A percentile compares a stretch with the other conserved stretches of the same genome.
These are phyloP conservation scores for Periophthalmodon schlosseri DNA, from an alignment of 2,113 vertebrate genomes.

Conservation along the genomic window DNA sequence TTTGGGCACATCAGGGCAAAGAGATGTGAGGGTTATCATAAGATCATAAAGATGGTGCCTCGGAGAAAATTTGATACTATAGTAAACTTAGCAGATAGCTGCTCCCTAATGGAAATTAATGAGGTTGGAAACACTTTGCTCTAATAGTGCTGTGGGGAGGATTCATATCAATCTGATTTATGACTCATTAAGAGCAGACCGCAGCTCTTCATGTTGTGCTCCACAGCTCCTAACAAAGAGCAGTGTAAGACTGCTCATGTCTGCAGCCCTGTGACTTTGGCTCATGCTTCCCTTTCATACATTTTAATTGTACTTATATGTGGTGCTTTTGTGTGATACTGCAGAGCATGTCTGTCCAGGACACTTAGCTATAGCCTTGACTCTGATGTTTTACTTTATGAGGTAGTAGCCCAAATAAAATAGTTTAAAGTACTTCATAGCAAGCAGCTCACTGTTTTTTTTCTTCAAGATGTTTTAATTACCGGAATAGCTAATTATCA, in stretches of 20 bases:
- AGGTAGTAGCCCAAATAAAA: too few species aligned
- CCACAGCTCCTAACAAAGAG: conserved; percentile 41
- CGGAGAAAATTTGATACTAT: conserved; percentile 38
- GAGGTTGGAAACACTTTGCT: conserved; percentile 63
- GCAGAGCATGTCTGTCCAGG: neutral
- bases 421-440: neutral
- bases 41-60: conserved; percentile 32
- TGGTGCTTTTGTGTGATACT: neutral
- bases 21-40: conserved; percentile 24
- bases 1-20: conserved; percentile 11
- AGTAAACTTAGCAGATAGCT: conserved; percentile 45
- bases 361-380: neutral
- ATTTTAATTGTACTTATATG: neutral
- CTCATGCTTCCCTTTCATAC: neutral
- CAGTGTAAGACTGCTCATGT: conserved; percentile 4
- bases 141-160: conserved; percentile 61
- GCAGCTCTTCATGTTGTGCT: conserved; percentile 44
- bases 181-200: conserved; percentile 61
- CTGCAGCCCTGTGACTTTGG: conserved; percentile 12
- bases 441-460: neutral
- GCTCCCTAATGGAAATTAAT: conserved; percentile 68
- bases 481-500: neutral
- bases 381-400: too few species aligned
- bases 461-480: neutral
- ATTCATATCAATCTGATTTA: conserved; percentile 67